Base-by-base conservation (phyloP, 2,113 vertebrate species). In the Misgurnus mizolepis region DNA sequence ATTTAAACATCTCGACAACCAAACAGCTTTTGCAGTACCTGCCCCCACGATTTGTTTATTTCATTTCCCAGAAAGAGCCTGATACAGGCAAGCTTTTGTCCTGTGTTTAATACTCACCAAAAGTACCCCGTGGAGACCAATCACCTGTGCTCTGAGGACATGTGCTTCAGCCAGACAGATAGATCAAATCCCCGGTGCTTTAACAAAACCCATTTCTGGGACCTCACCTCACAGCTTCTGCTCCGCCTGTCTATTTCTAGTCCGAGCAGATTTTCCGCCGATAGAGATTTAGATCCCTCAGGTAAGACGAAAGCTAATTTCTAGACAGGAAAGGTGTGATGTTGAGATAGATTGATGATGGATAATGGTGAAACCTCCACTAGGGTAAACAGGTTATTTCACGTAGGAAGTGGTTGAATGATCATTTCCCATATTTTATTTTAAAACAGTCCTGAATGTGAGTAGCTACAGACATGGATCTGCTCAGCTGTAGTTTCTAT, bases 1-100 rank as follows among this genome's bases (percentile, higher is more conserved):
- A 81, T 84, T 86, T 87, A 78, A 88, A 86, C 81, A 86, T 82
- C 71, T 53, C 73, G 14, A 27, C 12, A 68, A 68, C 22, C 74
- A 71, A 64, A 79, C 74, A 56, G 17, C 65, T 71, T 69, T 76
- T 65, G 43, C 67, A 39, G n/a, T 61, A 73, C 40, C 68, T 47
- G 22, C 18, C 34, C 41, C 72, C 17, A 76, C 67, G 68, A 45
- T 72, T 58, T 79, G 65, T 79, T 70, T 69, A 40, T 45, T 49
- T 67, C 9, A 58, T 45, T 18, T 68, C 22, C 64, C 43, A 50
- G 41, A 40, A 66, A 61, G 4, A 9, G 8, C 41, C 17, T 7
- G 43, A 47, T 49, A 49, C 18, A 39, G 72, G 34, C 18, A 45
- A 56, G 58, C 58, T 75, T 47, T 77, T 77, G 62, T 66, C 74